phyloP scores from a whole-genome alignment of 2,113 vertebrate species.

The Lepus europaeus region DNA sequence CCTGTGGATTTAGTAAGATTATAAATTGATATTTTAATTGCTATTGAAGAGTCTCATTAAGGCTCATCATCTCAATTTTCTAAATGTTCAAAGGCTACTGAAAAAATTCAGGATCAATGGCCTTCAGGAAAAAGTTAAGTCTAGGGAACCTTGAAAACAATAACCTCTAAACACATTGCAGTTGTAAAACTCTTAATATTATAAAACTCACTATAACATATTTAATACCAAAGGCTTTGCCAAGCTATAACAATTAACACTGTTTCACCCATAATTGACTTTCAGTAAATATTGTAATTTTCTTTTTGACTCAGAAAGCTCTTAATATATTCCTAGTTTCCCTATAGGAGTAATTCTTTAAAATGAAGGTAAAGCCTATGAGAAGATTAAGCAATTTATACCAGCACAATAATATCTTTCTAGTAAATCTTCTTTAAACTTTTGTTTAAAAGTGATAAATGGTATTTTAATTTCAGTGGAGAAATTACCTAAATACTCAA shows the following conservation, averaged over 20 bases:
- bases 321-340: background rate
- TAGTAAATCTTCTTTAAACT: slow-evolving; percentile 39
- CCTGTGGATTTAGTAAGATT: slow-evolving; percentile 31
- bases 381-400: slow-evolving; percentile 21
- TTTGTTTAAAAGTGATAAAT: slow-evolving; percentile 49
- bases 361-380: background rate
- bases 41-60: slow-evolving; percentile 52
- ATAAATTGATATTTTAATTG: slow-evolving; percentile 4
- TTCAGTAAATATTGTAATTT: slow-evolving; percentile 47
- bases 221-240: background rate
- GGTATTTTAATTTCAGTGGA: slow-evolving; percentile 19
- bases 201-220: background rate
- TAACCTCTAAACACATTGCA: background rate
- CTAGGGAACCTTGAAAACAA: background rate
- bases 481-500: background rate
- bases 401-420: slow-evolving; percentile 36
- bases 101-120: slow-evolving; percentile 35
- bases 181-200: slow-evolving; percentile 1
- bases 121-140: slow-evolving; percentile 13
- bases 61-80: background rate
- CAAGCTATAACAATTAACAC: background rate
- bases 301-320: slow-evolving; percentile 39
- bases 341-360: background rate
- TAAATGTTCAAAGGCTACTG: slow-evolving; percentile 35
- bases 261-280: background rate